Conservation (phyloP, 2,888 invertebrate genomes). For the Pharmacophagus antenor region DNA sequence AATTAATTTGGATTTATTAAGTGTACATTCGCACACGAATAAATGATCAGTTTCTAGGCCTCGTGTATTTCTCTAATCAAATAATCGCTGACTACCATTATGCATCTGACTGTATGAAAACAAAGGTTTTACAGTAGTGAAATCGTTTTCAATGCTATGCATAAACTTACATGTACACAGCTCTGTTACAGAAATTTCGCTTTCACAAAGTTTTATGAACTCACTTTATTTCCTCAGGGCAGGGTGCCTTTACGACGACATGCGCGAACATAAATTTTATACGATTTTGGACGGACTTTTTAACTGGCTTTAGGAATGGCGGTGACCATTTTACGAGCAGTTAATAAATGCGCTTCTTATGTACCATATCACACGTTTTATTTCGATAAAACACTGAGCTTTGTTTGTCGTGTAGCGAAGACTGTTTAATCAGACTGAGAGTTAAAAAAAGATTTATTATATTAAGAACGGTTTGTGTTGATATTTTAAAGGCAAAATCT, state of each 20-base stretch:
- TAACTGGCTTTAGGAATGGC: conserved; percentile 52
- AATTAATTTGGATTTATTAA: background rate
- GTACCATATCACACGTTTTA: conserved; percentile 28
- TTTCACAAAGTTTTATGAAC: conserved; percentile 47
- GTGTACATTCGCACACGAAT: background rate
- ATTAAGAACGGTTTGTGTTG: too few relatives aligned
- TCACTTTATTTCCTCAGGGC: conserved; percentile 43
- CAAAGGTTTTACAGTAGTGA: background rate
- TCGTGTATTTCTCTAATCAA: background rate
- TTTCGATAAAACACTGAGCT: conserved; percentile 21
- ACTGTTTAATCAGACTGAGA: too few relatives aligned
- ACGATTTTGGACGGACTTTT: conserved; percentile 58
- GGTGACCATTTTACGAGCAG: conserved; percentile 53
- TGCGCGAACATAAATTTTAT: conserved; percentile 69
- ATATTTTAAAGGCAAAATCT: too few relatives aligned
- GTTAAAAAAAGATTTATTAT: too few relatives aligned
- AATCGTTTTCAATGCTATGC: conserved; percentile 3
- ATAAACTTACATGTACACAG: background rate
- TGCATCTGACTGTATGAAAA: background rate
- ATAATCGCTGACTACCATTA: background rate
- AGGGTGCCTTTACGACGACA: conserved; percentile 58
- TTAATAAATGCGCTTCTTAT: conserved; percentile 43
- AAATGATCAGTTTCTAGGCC: background rate
- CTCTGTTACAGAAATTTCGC: conserved; percentile 33
- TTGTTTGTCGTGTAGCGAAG: too few relatives aligned